These are phyloP conservation scores for Acipenser oxyrinchus DNA, from an alignment of 2,797 vertebrate species.

Conservation along the genomic window DNA sequence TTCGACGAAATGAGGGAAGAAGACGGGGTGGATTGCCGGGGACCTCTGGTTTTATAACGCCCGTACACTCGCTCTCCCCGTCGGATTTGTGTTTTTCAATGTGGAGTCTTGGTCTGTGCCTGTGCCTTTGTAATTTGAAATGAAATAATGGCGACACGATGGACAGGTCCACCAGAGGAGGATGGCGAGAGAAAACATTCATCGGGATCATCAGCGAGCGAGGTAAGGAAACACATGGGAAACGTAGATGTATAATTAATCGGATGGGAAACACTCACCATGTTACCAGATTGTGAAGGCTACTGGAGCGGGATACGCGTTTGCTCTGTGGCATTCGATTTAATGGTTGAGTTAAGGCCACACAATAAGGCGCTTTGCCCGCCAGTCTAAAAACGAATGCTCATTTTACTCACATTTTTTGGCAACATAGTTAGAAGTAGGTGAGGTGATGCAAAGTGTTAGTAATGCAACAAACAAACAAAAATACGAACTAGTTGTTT, in stretches of 20 bases:
- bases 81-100: slow-evolving; percentile 49
- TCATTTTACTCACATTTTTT: too few relatives aligned
- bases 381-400: slow-evolving; percentile 7
- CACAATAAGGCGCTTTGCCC: slow-evolving; percentile 13
- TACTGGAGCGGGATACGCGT: neutral
- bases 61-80: neutral
- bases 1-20: slow-evolving; percentile 44
- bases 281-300: too few relatives aligned
- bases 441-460: too few relatives aligned
- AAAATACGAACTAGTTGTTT: too few relatives aligned
- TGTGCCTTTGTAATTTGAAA: slow-evolving; percentile 63
- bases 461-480: too few relatives aligned
- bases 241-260: too few relatives aligned
- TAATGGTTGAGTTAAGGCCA: slow-evolving; percentile 4
- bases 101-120: slow-evolving; percentile 66
- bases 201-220: slow-evolving; percentile 38
- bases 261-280: too few relatives aligned
- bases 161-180: slow-evolving; percentile 68
- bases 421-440: too few relatives aligned
- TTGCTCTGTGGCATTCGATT: slow-evolving; percentile 8
- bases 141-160: slow-evolving; percentile 93
- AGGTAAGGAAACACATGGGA: slow-evolving; percentile 44
- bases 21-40: slow-evolving; percentile 57
- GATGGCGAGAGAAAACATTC: slow-evolving; percentile 48
- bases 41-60: slow-evolving; percentile 21